Base-by-base conservation (phyloP, 2,888 invertebrate species). In the Hypselothyrea guttata region DNA sequence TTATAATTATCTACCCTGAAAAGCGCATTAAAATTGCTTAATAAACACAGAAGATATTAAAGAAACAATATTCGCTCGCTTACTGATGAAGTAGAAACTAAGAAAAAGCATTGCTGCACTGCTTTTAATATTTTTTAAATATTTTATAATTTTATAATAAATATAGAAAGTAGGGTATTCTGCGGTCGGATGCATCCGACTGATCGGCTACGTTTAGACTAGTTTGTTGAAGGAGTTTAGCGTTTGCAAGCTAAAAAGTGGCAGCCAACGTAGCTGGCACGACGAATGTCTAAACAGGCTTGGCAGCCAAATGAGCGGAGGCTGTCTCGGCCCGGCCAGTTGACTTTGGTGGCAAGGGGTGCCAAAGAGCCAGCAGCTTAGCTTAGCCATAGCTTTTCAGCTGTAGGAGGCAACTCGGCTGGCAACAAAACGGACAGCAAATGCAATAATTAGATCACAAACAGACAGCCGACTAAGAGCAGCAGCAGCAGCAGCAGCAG, bases 371-470 rank as follows among this genome's bases (percentile, higher is more conserved):
- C 16, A 35, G 37, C 37, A 38, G 16, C 8, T 28, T 28, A 1
- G 7, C 1, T 28, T 7, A 41, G 37, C 47, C 40, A 37, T 35
- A 35, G 42, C 65, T 45, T 53, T 37, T 37, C 33, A 33, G 40
- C 65, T 45, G 56, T 70, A 77, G 75, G 75, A 75, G 79, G 65
- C 84, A 65, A 33, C 52, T 55, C 48, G 56, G 57, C 71, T 57
- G 66, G 66, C 54, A 65, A 58, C 22, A 68, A 73, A 70, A 73
- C 81, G 71, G 84, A 77, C 84, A 84, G 77, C 77, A 77, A 77
- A 77, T 84, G 73, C 77, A 77, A 84, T 78, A 78, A 78, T 78
- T 78, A 78, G 77, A 78, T 78, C 77, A 84, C 84, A 81, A 65
- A 68, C 68, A 73, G 68, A 81, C 64, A 73, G 67, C 67, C 56